phyloP scores from a whole-genome alignment of 2,888 invertebrate species.

The Pharmacophagus antenor region DNA sequence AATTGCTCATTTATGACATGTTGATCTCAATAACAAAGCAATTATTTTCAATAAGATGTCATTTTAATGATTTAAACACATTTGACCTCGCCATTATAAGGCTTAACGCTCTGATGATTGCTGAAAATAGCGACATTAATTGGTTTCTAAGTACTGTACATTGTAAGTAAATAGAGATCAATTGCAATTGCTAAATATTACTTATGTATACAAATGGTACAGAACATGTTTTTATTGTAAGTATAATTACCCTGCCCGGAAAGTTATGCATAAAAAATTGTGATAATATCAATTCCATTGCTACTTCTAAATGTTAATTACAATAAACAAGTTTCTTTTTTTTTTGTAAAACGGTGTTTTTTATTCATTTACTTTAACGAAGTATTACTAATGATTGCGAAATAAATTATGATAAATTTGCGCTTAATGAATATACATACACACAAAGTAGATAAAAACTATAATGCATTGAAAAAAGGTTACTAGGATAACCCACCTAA shows the following conservation, averaged over 20 bases:
- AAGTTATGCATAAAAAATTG: no score
- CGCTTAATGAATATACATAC: no score
- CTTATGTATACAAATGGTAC: background rate
- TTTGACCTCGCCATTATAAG: slow-evolving; percentile 36
- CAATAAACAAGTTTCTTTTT: no score
- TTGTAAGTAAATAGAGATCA: slow-evolving; percentile 1
- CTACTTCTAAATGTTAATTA: no score
- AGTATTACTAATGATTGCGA: no score
- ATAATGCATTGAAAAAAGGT: background rate
- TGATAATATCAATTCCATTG: no score
- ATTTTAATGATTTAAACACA: slow-evolving; percentile 40
- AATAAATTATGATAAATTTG: no score
- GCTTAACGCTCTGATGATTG: slow-evolving; percentile 36
- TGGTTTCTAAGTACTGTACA: slow-evolving; percentile 29
- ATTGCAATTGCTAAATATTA: background rate
- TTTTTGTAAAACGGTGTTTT: no score
- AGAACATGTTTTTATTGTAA: background rate
- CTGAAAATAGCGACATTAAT: slow-evolving; percentile 4
- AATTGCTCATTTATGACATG: slow-evolving; percentile 45
- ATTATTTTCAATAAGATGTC: slow-evolving; percentile 37
- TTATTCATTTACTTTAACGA: no score
- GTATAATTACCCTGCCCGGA: no score
- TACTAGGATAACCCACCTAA: background rate
- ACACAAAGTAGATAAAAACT: no score
- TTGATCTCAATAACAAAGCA: slow-evolving; percentile 32